Evolutionary conservation across 2,113 vertebrate genomes (phyloP).

Genomic region (Atherinomorus stipes): DNA sequence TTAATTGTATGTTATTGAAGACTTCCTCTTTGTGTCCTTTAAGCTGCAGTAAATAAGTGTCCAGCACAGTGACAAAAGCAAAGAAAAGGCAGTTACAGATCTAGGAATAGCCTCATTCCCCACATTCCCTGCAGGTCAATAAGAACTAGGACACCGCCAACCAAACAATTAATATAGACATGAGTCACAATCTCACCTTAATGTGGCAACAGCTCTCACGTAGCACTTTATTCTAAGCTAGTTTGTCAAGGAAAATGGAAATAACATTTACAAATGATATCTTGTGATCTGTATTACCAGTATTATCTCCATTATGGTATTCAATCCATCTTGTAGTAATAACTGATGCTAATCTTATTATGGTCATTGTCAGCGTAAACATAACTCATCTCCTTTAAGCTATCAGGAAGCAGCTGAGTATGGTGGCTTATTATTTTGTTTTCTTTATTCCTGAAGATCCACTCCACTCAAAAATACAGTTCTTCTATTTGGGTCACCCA

Average conservation of each 20-base stretch:
- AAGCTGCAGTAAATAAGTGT: constrained; percentile 37
- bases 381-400: background rate
- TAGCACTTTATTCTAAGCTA: background rate
- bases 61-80: constrained; percentile 38
- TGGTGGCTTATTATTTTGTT: constrained; percentile 6
- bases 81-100: constrained; percentile 35
- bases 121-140: constrained; percentile 41
- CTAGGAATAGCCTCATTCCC: constrained; percentile 43
- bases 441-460: too few species aligned
- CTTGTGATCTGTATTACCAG: background rate
- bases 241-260: too few species aligned
- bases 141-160: background rate
- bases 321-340: background rate
- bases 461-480: too few species aligned
- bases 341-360: constrained; percentile 1
- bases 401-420: background rate
- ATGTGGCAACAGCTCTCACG: background rate
- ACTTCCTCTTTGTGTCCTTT: constrained; percentile 64
- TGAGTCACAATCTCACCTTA: background rate
- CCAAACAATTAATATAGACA: background rate
- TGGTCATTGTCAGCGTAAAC: background rate
- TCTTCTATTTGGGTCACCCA: too few species aligned
- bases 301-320: background rate
- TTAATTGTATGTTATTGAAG: constrained; percentile 6
- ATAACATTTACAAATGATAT: constrained; percentile 2